Base-by-base conservation (phyloP, 2,888 invertebrate genomes). In the Apotomis betuletana region DNA sequence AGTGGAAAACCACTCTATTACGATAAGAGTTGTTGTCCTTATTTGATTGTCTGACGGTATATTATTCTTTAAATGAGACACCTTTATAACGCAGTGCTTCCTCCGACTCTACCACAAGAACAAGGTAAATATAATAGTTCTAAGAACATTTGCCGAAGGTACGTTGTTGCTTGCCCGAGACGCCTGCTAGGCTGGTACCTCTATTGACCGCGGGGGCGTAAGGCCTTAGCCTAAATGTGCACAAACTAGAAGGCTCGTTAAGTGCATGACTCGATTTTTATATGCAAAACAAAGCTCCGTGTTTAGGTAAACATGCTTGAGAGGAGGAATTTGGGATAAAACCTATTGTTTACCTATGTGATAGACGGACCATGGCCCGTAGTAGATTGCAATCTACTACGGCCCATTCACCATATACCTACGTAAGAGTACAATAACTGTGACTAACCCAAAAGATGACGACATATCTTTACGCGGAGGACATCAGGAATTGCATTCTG, bases 201-300 rank as follows among this genome's bases (percentile, higher is more conserved):
- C 55, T 27, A 46, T 69, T 74, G 72, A 69, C 74, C 74, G 74
- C 65, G 69, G 74, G 72, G 67, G 70, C 74, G 55, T 55, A 62
- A 72, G 83, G 84, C 90, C 90, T 90, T 90, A 89, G 86, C 89
- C 89, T 89, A 82, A 83, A 87, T 89, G 87, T 85, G 80, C 85
- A 85, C 79, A 81, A 80, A 77, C 82, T 82, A 81, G 80, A 78
- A 79, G 67, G 71, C 62, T 62, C 71, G 51, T 77, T 81, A 80
- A 80, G 83, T 79, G 87, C 88, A 86, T 85, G 85, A 87, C 85
- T 86, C 75, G 82, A 82, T 82, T 87, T 86, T 87, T 87, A 86
- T 84, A 67, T 61, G 44, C 55, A 57, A 57, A 67, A 71, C 49
- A 71, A 67, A 61, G 38, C 65, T 65, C 36, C 36, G 44, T 57